Evolutionary conservation across 2,113 vertebrate species (phyloP).

Genomic region (Sporophila hypoxantha): DNA sequence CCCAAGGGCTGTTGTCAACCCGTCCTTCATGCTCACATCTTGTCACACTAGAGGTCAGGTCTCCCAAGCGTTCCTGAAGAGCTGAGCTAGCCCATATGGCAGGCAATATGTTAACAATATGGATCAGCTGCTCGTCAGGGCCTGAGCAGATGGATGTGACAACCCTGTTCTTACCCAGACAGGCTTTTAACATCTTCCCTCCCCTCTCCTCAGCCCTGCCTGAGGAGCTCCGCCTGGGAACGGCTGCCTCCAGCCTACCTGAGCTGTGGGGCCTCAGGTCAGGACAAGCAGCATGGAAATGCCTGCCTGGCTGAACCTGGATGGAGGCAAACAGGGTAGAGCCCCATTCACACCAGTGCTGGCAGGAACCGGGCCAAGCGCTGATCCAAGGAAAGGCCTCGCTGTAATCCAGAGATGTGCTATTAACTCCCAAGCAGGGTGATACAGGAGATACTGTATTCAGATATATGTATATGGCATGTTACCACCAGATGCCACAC

Average conservation of each 20-base stretch:
- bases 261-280: not conserved
- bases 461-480: slow-evolving; percentile 45
- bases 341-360: not conserved
- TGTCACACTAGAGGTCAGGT: slow-evolving; percentile 68
- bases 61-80: slow-evolving; percentile 69
- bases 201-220: not conserved
- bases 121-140: slow-evolving; percentile 62
- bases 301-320: not conserved
- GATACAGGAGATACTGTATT: slow-evolving; percentile 15
- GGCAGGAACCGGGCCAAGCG: not conserved
- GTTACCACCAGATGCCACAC: slow-evolving; percentile 54
- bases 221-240: not conserved
- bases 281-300: not conserved
- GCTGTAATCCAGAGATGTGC: not conserved
- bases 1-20: slow-evolving; percentile 59
- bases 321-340: not conserved
- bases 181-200: slow-evolving; percentile 73
- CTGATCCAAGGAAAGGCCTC: not conserved
- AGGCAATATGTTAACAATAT: slow-evolving; percentile 68
- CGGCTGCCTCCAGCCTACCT: not conserved
- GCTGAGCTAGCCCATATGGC: slow-evolving; percentile 71
- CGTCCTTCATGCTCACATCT: slow-evolving; percentile 66
- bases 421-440: not conserved
- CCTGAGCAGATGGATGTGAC: slow-evolving; percentile 64
- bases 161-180: slow-evolving; percentile 66